Percentiles rank a stretch among this genome's conserved stretches.
Evolutionary conservation across 2,113 vertebrate genomes (phyloP).

Genomic region (Sakesphorus luctuosus): DNA sequence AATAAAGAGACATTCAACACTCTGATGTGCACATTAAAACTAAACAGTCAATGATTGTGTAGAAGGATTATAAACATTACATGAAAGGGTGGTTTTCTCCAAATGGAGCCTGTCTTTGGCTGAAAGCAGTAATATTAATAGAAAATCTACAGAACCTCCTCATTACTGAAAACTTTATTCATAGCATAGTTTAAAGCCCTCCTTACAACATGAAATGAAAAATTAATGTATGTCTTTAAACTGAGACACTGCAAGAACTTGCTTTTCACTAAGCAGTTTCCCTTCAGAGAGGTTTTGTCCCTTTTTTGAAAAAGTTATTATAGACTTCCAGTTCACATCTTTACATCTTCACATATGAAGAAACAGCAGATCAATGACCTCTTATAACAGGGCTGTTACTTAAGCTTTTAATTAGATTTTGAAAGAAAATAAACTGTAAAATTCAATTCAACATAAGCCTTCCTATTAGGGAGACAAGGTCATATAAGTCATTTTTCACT

Average conservation of each 20-base stretch:
- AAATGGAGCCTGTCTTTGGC: neutral
- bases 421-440: neutral
- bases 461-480: neutral
- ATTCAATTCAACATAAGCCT: neutral
- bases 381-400: neutral
- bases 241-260: neutral
- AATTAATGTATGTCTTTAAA: neutral
- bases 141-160: neutral
- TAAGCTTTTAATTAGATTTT: neutral
- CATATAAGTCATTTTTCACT: neutral
- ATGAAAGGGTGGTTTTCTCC: neutral
- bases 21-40: neutral
- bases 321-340: neutral
- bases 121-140: neutral
- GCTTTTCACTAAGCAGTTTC: neutral
- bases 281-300: neutral
- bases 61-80: neutral
- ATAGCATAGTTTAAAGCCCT: neutral
- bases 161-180: neutral
- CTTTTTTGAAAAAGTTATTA: neutral
- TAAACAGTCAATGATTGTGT: neutral
- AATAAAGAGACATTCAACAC: neutral
- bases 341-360: neutral
- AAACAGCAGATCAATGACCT: neutral
- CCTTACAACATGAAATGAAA: neutral